Evolutionary conservation across 2,113 vertebrate genomes (phyloP), one percentile per base, ranked within the genome.

Genomic region (Halcyon senegalensis): DNA sequence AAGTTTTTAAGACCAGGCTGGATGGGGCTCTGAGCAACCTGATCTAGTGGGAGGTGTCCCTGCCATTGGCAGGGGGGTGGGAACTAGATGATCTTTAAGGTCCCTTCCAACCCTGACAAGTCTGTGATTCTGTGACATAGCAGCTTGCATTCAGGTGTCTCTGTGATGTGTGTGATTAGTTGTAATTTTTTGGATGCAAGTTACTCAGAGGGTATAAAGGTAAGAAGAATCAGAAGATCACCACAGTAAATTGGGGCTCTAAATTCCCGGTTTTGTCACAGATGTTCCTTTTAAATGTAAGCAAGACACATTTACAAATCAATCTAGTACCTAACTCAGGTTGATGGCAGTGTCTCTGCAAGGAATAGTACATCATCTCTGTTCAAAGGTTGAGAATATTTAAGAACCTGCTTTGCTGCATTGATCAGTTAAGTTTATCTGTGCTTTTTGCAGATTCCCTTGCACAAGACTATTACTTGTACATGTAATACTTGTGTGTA

Each of bases 321-420:
- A 3, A 41, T 41, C 51, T 62, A 3, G 24, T 82, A 4, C 27
- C n/a, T 82, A 33, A 37, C 21, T 72, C 0, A 0, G 25, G 16
- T 2, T 35, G 69, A 62, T 84, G 2, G 0, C 39, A 27, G 31
- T 27, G 41, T 66, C 44, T 48, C 60, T 87, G 64, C 41, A 51
- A 69, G 59, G 33, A 41, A 9, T 50, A 64, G 35, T 13, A 25
- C 23, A 23, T 33, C 23, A 53, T 56, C 30, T 78, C 30, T 50
- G 1, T 48, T 73, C 44, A 77, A 30, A 82, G 92, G 28, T 3
- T 39, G 56, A 79, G 75, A 86, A 28, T 85, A 41, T 76, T 64
- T 69, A 77, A 62, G 48, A 83, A 41, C 12, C 41, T 73, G 27
- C 31, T 76, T 83, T 80, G 24, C 44, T 84, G 4, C 31, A 12